Evolutionary conservation across 2,888 invertebrate genomes (phyloP).

Genomic region (Thyatira batis): DNA sequence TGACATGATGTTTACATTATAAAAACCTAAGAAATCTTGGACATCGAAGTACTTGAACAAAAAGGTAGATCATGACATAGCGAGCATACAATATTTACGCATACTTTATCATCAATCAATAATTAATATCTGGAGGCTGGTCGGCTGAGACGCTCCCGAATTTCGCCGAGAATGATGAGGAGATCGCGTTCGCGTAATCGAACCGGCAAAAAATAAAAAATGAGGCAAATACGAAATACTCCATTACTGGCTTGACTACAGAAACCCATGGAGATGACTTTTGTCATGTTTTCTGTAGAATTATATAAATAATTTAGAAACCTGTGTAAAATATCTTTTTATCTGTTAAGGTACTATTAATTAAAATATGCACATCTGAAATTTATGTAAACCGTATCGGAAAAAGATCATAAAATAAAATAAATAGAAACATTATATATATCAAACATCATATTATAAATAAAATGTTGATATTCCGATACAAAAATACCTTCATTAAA

Average conservation of each 20-base stretch:
- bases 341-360: too few species aligned
- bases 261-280: constrained; percentile 55
- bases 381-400: too few species aligned
- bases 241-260: constrained; percentile 66
- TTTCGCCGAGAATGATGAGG: constrained; percentile 78
- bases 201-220: constrained; percentile 80
- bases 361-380: too few species aligned
- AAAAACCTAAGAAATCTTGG: constrained; percentile 2
- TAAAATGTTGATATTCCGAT: too few species aligned
- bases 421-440: too few species aligned
- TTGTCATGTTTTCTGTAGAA: background rate
- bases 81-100: constrained; percentile 69
- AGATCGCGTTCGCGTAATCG: constrained; percentile 82
- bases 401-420: too few species aligned
- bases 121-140: constrained; percentile 79
- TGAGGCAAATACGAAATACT: constrained; percentile 82
- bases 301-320: background rate
- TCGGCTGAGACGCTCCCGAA: constrained; percentile 80
- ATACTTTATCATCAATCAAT: constrained; percentile 79
- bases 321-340: too few species aligned
- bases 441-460: too few species aligned
- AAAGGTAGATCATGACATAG: constrained; percentile 26
- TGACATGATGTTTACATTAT: background rate
- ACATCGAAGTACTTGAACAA: background rate
- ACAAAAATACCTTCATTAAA: too few species aligned